phyloP scores from a whole-genome alignment of 2,888 invertebrate genomes.

The Cheilosia grossa region DNA sequence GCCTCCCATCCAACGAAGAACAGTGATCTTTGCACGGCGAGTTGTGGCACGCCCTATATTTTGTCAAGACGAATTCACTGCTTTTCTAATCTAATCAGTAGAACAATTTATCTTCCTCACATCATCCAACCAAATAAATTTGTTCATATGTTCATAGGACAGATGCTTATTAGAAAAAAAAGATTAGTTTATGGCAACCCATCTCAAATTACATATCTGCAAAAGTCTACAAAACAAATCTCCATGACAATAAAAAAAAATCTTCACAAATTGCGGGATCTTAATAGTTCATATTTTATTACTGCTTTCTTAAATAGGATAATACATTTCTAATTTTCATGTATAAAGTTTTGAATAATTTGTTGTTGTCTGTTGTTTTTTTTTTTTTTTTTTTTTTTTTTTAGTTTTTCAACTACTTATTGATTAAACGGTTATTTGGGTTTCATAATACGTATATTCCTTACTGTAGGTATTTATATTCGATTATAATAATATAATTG shows the following conservation, averaged over 20 bases:
- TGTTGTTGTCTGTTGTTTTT: background rate
- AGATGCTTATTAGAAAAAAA: too few relatives aligned
- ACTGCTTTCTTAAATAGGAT: constrained; percentile 65
- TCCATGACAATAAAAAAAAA: background rate
- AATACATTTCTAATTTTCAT: constrained; percentile 62
- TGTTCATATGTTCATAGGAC: too few relatives aligned
- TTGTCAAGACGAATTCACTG: too few relatives aligned
- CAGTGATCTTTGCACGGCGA: too few relatives aligned
- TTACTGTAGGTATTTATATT: constrained; percentile 55
- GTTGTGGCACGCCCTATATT: too few relatives aligned
- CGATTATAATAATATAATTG: constrained; percentile 68
- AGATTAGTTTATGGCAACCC: too few relatives aligned
- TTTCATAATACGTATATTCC: constrained; percentile 52
- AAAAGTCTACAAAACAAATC: background rate
- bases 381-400: constrained; percentile 13
- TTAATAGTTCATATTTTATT: constrained; percentile 63
- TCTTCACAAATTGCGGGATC: constrained; percentile 29
- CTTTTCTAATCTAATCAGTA: too few relatives aligned
- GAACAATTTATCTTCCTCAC: too few relatives aligned
- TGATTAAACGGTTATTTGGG: constrained; percentile 51
- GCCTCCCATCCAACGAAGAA: too few relatives aligned
- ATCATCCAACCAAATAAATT: too few relatives aligned
- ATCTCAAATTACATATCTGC: too few relatives aligned
- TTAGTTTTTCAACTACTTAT: constrained; percentile 40
- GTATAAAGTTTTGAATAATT: constrained; percentile 68